Evolutionary conservation across 2,113 vertebrate species (phyloP).

Genomic region (Myrmophylax atrothorax): DNA sequence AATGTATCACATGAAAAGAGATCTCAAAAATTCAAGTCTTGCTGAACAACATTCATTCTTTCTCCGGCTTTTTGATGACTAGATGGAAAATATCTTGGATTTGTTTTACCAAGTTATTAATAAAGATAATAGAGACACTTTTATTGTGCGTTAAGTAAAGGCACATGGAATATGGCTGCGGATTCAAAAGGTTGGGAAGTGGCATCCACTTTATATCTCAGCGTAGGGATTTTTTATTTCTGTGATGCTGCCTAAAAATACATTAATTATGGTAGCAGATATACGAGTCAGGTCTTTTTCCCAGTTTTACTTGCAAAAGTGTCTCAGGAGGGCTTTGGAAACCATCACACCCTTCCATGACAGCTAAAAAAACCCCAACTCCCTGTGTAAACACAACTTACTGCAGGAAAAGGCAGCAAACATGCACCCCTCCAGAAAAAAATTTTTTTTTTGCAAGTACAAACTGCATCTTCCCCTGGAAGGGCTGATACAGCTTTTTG

Average conservation of each 20-base stretch:
- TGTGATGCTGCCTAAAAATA: background rate
- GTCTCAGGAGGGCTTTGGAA: background rate
- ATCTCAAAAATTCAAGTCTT: slow-evolving; percentile 13
- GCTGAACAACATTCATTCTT: background rate
- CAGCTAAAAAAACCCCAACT: background rate
- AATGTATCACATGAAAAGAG: background rate
- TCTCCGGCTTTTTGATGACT: slow-evolving; percentile 12
- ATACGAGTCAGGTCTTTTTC: background rate
- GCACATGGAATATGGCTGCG: background rate
- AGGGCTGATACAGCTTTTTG: background rate
- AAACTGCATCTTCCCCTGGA: background rate
- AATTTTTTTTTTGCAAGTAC: background rate
- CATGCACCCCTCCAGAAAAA: fast-evolving
- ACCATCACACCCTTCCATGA: background rate
- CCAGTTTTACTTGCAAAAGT: background rate
- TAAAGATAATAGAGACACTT: background rate
- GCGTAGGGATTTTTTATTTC: background rate
- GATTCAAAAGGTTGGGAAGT: background rate
- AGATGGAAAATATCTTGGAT: background rate
- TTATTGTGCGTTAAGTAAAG: background rate
- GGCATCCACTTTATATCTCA: background rate
- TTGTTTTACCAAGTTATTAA: background rate
- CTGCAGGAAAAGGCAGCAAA: background rate
- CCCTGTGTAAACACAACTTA: background rate
- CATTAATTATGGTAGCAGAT: background rate